Conservation (phyloP, 2,888 invertebrate genomes). For the Lathronympha strigana region DNA sequence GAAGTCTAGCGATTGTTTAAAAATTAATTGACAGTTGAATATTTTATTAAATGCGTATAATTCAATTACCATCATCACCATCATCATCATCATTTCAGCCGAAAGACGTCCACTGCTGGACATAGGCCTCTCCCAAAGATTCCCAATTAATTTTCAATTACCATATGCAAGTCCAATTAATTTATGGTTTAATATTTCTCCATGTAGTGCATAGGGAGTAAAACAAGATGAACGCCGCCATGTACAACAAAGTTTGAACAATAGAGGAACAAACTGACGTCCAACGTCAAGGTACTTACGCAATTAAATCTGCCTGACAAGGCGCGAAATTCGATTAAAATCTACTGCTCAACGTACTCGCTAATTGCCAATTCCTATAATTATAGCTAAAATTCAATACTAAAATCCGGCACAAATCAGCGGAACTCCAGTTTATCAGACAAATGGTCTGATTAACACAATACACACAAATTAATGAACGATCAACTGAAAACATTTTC, state of each 20-base stretch:
- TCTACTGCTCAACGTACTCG: constrained; percentile 19
- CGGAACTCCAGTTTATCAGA: constrained; percentile 63
- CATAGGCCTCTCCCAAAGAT: too few species aligned
- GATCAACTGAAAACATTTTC: constrained; percentile 74
- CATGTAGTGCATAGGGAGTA: background rate
- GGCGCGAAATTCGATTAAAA: constrained; percentile 32
- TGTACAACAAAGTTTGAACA: constrained; percentile 2
- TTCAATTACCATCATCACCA: too few species aligned
- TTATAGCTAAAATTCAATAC: constrained; percentile 38
- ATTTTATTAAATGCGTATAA: too few species aligned
- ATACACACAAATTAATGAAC: constrained; percentile 80
- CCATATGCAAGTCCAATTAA: too few species aligned
- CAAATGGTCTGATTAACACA: constrained; percentile 72
- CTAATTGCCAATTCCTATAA: constrained; percentile 40
- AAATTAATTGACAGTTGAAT: too few species aligned
- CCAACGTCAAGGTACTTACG: constrained; percentile 22
- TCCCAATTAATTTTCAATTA: too few species aligned
- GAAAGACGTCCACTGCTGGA: too few species aligned
- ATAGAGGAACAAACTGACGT: constrained; percentile 21
- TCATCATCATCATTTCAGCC: too few species aligned
- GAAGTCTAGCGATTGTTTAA: too few species aligned
- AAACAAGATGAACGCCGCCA: background rate
- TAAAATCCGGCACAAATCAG: constrained; percentile 51
- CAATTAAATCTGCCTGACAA: constrained; percentile 29
- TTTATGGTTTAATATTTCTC: too few species aligned